A percentile compares a stretch with the other conserved stretches of the same genome.
Conservation (phyloP, 64 coral and sea anemone species). For the Anthopleura sola region DNA sequence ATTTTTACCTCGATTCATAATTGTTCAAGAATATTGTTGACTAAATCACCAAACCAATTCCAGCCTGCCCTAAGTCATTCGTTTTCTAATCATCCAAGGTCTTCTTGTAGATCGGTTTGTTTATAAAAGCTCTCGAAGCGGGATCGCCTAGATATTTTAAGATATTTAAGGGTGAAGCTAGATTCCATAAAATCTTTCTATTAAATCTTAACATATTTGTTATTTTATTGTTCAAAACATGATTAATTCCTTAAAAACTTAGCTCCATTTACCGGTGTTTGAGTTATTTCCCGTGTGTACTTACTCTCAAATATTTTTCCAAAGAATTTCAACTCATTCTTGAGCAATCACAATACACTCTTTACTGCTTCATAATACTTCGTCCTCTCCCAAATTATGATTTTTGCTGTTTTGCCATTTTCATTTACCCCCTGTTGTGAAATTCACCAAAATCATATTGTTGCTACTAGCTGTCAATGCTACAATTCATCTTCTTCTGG, state of each 20-base stretch:
- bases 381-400: not conserved
- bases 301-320: not conserved
- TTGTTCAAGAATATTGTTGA: not conserved
- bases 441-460: not conserved
- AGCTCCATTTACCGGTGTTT: not conserved
- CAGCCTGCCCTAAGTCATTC: not conserved
- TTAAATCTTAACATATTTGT: not conserved
- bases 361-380: not conserved
- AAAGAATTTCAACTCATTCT: not conserved
- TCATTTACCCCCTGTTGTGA: not conserved
- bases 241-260: not conserved
- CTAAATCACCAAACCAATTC: not conserved
- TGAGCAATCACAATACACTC: not conserved
- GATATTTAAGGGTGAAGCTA: not conserved
- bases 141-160: constrained; percentile 8
- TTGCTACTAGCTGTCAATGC: not conserved
- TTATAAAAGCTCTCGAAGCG: constrained; percentile 21
- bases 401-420: not conserved
- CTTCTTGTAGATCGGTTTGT: constrained; percentile 3
- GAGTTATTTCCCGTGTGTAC: not conserved
- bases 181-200: not conserved
- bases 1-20: not conserved
- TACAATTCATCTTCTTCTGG: not conserved
- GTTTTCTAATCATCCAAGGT: not conserved
- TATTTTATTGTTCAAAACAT: not conserved